These are phyloP conservation scores for Cephus rjabovi DNA, from an alignment of 2,888 invertebrate species.

Conservation along the genomic window DNA sequence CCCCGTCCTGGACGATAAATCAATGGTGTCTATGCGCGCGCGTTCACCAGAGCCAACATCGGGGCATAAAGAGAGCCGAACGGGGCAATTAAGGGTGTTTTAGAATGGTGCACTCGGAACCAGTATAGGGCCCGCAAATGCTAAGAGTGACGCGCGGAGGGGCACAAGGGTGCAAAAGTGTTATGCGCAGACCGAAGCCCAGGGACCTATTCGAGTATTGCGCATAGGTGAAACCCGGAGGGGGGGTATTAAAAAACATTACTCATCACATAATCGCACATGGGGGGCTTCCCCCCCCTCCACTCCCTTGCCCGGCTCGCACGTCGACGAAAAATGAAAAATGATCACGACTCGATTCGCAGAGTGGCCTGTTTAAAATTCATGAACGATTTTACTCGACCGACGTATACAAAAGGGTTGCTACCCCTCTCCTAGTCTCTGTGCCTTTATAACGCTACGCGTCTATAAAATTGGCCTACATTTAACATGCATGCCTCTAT, in stretches of 20 bases:
- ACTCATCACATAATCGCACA: slow-evolving; percentile 65
- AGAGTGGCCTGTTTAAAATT: slow-evolving; percentile 63
- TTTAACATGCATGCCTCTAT: slow-evolving; percentile 20
- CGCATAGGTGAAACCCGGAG: neutral
- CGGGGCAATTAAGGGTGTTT: slow-evolving; percentile 66
- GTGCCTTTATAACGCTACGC: slow-evolving; percentile 18
- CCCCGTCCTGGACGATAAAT: slow-evolving; percentile 25
- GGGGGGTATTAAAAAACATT: slow-evolving; percentile 66
- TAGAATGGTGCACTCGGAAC: slow-evolving; percentile 59
- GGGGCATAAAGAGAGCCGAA: slow-evolving; percentile 39
- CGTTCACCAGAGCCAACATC: slow-evolving; percentile 18
- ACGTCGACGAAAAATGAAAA: slow-evolving; percentile 61
- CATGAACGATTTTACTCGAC: slow-evolving; percentile 63
- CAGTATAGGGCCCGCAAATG: slow-evolving; percentile 16
- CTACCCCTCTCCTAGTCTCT: slow-evolving; percentile 25
- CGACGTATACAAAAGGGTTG: neutral
- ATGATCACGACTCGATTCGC: slow-evolving; percentile 61
- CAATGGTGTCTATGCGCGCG: slow-evolving; percentile 20
- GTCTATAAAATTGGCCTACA: slow-evolving; percentile 32
- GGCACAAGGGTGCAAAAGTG: slow-evolving; percentile 18
- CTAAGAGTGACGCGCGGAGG: slow-evolving; percentile 10
- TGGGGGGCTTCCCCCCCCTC: slow-evolving; percentile 21
- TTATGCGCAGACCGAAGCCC: neutral
- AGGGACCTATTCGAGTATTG: neutral
- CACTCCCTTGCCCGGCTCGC: neutral